phyloP scores from a whole-genome alignment of 2,113 vertebrate species.

The Aegithalos caudatus region DNA sequence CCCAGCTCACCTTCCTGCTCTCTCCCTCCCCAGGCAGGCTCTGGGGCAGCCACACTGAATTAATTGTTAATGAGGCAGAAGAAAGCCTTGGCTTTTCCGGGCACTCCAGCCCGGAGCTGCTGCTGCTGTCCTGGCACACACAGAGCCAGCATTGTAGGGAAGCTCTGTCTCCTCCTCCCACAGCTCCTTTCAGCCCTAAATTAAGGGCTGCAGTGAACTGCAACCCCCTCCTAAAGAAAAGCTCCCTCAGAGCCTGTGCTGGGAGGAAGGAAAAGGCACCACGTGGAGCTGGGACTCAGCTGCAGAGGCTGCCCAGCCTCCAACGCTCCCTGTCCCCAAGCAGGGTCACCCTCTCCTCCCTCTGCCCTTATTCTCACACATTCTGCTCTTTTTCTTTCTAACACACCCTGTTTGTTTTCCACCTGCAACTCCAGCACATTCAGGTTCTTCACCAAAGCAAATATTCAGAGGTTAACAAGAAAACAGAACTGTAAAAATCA shows the following conservation, averaged over 20 bases:
- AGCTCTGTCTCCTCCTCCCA: conserved; percentile 13
- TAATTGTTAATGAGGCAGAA: conserved; percentile 22
- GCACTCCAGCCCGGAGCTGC: background rate
- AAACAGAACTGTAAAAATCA: background rate
- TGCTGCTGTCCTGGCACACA: conserved; percentile 20
- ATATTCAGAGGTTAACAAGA: background rate
- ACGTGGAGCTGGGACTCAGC: conserved; percentile 36
- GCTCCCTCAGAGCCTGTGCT: conserved; percentile 8
- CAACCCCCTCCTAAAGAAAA: background rate
- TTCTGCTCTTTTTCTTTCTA: background rate
- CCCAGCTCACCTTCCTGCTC: background rate
- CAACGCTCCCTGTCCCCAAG: background rate
- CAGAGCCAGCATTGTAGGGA: conserved; percentile 36
- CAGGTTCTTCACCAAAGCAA: background rate
- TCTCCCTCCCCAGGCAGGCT: background rate
- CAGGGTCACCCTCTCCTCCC: background rate
- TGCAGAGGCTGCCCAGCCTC: background rate
- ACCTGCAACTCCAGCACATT: background rate
- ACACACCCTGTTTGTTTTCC: background rate
- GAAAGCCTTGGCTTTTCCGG: background rate
- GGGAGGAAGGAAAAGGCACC: conserved; percentile 13
- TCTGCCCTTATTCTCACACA: background rate
- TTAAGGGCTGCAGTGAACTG: conserved; percentile 13
- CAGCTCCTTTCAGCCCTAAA: conserved; percentile 36
- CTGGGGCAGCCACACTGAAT: background rate